Evolutionary conservation across 2,113 vertebrate genomes (phyloP).

Genomic region (Empidonax traillii): DNA sequence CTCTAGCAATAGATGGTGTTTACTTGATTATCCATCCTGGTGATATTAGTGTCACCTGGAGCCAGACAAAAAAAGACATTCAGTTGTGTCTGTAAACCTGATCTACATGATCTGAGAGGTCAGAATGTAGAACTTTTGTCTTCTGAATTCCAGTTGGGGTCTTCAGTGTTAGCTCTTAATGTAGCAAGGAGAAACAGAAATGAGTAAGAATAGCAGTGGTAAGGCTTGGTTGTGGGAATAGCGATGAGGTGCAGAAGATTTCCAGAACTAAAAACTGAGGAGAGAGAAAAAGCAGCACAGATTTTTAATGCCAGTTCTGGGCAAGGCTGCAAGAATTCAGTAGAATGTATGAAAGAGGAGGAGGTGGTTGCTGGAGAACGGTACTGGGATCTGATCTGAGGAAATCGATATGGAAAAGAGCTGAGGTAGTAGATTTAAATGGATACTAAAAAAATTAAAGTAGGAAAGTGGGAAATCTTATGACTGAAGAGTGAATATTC

Average conservation of each 20-base stretch:
- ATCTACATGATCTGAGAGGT: background rate
- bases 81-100: background rate
- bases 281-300: background rate
- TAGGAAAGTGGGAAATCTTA: background rate
- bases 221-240: background rate
- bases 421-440: background rate
- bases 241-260: background rate
- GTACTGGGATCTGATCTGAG: background rate
- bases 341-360: background rate
- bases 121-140: background rate
- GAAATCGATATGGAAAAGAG: background rate
- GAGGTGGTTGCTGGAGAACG: background rate
- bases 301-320: background rate
- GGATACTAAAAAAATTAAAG: background rate
- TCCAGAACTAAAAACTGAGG: background rate
- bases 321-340: background rate
- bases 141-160: background rate
- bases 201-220: background rate
- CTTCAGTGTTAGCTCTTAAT: background rate
- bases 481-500: background rate
- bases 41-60: background rate
- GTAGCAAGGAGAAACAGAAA: background rate
- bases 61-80: background rate
- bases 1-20: background rate
- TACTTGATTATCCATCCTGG: background rate